Percentiles rank a stretch among this genome's conserved stretches.
phyloP scores from a whole-genome alignment of 2,113 vertebrate species.

The Xenotilapia caudafasciata region DNA sequence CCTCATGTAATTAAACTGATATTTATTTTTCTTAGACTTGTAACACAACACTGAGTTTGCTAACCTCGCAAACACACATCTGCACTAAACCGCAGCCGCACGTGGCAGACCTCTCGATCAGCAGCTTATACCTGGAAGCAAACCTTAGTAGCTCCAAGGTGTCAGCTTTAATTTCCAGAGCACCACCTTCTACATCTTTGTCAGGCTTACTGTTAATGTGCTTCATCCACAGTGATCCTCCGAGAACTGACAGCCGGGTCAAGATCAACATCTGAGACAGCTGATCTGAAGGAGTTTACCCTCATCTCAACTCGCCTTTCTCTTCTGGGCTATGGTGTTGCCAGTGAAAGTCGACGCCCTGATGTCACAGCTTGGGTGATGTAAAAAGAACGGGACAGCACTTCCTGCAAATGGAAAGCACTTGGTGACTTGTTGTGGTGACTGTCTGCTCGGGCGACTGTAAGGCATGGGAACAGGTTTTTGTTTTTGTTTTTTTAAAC shows the following conservation, averaged over 20 bases:
- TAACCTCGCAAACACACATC: background rate
- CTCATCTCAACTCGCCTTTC: background rate
- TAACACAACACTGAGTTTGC: background rate
- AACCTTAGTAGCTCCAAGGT: constrained; percentile 1
- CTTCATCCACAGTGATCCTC: constrained; percentile 16
- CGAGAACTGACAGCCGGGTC: background rate
- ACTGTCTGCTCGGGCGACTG: background rate
- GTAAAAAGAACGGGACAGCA: background rate
- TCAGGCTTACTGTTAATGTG: background rate
- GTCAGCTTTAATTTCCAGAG: constrained; percentile 32
- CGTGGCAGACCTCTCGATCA: background rate
- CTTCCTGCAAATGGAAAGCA: background rate
- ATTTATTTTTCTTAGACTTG: background rate
- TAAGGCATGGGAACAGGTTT: background rate
- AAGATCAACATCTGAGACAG: constrained; percentile 4
- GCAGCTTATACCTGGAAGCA: background rate
- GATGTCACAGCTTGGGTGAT: background rate
- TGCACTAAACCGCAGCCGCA: background rate
- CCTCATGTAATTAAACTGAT: background rate
- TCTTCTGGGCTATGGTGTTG: background rate
- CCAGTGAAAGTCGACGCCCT: background rate
- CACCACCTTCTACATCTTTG: background rate
- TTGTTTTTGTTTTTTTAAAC: background rate
- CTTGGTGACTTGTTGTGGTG: background rate
- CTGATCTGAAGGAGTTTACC: background rate